Conservation (phyloP, 2,113 vertebrate species). For the Anser brachyrhynchus region DNA sequence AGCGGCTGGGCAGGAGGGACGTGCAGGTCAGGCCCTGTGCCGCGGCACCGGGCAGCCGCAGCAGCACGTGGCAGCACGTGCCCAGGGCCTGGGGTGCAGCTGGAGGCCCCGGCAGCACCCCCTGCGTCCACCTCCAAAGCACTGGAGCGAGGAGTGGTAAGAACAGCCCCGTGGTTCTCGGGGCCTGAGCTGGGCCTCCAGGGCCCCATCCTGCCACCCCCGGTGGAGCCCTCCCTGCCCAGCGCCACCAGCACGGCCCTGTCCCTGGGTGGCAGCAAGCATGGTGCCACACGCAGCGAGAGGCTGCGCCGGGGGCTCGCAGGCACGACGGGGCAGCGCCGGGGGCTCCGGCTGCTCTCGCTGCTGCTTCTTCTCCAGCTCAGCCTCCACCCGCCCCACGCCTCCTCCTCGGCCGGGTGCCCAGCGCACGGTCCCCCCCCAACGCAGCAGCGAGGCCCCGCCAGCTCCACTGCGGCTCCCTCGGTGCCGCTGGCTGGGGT, state of each 20-base stretch:
- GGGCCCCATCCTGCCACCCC: rapidly evolving
- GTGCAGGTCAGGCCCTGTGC: neutral
- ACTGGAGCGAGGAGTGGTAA: neutral
- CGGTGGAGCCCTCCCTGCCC: too few relatives aligned
- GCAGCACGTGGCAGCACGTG: rapidly evolving
- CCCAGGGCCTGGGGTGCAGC: neutral
- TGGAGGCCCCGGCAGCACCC: neutral
- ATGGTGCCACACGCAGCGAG: neutral
- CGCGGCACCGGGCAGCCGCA: neutral
- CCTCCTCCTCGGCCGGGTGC: rapidly evolving
- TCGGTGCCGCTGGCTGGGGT: rapidly evolving
- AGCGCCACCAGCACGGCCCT: rapidly evolving
- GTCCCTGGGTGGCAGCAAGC: neutral
- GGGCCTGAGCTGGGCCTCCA: neutral
- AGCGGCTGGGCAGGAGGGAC: neutral
- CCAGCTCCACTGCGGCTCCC: rapidly evolving
- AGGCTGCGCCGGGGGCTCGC: neutral
- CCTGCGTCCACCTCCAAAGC: neutral
- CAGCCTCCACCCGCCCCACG: neutral
- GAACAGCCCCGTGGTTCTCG: neutral
- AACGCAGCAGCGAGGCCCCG: rapidly evolving
- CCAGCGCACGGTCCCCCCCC: neutral
- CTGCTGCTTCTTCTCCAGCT: neutral
- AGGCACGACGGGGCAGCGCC: neutral
- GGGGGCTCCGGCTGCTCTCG: neutral